Evolutionary conservation across 2,888 invertebrate genomes (phyloP), one percentile per base, ranked within the genome.

Genomic region (Autographa pulchrina): DNA sequence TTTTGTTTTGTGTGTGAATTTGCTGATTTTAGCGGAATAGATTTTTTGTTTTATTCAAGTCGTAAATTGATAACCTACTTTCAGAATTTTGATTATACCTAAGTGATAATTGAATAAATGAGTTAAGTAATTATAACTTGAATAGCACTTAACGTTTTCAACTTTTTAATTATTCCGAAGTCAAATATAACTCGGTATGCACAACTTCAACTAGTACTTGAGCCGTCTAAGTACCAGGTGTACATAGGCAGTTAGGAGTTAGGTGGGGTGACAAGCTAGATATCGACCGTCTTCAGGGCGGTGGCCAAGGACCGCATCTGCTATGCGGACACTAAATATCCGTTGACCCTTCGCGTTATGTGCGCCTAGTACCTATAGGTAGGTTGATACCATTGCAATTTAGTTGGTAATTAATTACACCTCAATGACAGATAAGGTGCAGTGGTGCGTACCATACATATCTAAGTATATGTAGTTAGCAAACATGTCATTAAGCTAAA

Each of bases 281-380:
- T 95, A 95, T 96, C 95, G 95, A 96, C 95, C 95, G 95, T 95
- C 95, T 95, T 95, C 80, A 92, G 93, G 94, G 93, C 92, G 93
- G 91, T 91, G 93, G 92, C 94, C 92, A 94, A 95, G 94, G 93
- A 94, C 93, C 93, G 93, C 94, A 94, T 94, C 94, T 93, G 94
- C 93, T 93, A 93, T 92, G 93, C 93, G 93, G 92, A 92, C 92
- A 93, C 94, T 94, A 93, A 94, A 93, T 94, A 95, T 94, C 92
- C 94, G 92, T 94, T 94, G 95, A 95, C 94, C 95, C 93, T 93
- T 92, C 89, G 80, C 74, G 71, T 86, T 92, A 93, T 93, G 90
- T 89, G 86, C 85, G 82, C 88, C 90, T 89, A 78, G 92, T 91
- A 48, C 6, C 48, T 48, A 90, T 88, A 74, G 75, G 61, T 81